phyloP scores from a whole-genome alignment of 2,113 vertebrate genomes.

The Cebidichthys violaceus region DNA sequence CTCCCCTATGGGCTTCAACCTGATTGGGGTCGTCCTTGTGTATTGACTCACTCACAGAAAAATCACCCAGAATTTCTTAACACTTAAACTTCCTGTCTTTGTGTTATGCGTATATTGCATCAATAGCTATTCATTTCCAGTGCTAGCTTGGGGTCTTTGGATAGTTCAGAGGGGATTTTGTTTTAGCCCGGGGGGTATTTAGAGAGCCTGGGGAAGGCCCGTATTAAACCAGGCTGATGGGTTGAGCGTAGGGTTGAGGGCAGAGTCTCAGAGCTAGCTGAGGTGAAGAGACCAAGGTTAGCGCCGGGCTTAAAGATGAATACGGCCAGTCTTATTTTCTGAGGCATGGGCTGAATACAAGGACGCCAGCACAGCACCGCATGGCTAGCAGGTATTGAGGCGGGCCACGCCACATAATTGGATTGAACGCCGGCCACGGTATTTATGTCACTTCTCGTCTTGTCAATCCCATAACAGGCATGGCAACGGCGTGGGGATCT shows the following conservation, averaged over 20 bases:
- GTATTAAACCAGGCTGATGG: conserved; percentile 90
- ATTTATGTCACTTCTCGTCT: conserved; percentile 99
- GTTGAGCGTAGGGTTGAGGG: conserved; percentile 91
- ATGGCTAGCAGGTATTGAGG: conserved; percentile 94
- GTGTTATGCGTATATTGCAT: conserved; percentile 18
- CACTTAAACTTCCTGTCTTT: conserved; percentile 37
- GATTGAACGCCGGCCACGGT: conserved; percentile 96
- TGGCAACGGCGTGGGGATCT: conserved; percentile 89
- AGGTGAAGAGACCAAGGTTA: conserved; percentile 74
- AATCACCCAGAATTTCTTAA: not conserved
- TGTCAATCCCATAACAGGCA: conserved; percentile 96
- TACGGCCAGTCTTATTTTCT: conserved; percentile 85
- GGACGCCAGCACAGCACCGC: conserved; percentile 89
- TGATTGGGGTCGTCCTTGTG: not conserved
- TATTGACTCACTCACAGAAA: not conserved
- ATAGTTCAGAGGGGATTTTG: conserved; percentile 80
- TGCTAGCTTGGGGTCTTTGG: conserved; percentile 76
- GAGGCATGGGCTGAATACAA: conserved; percentile 89
- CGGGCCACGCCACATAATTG: conserved; percentile 95
- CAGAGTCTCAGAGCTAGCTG: conserved; percentile 85
- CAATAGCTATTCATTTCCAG: conserved; percentile 37
- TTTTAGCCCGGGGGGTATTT: conserved; percentile 75
- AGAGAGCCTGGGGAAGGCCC: conserved; percentile 82
- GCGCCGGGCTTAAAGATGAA: conserved; percentile 62
- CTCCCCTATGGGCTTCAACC: not conserved